Conservation (phyloP, 37 sponge, comb jelly and placozoan genomes). For the Sycon ciliatum region DNA sequence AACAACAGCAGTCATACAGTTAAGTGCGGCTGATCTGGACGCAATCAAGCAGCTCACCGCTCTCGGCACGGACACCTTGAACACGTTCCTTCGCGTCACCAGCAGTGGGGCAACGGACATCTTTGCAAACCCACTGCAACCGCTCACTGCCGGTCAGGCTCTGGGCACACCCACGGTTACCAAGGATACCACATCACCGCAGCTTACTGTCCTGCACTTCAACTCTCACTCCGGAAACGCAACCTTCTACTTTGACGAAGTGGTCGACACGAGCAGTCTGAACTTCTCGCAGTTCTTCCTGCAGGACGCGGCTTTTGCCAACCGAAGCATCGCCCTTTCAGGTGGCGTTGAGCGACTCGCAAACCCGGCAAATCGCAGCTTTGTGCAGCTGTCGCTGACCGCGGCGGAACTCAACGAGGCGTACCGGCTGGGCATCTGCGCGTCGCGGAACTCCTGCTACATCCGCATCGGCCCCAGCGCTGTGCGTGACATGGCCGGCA, state of each 20-base stretch:
- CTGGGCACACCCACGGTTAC: background rate
- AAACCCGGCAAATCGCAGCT: too few species aligned
- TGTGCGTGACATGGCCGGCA: constrained; percentile 54
- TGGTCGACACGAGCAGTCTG: constrained; percentile 34
- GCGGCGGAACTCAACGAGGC: constrained; percentile 47
- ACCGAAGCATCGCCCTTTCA: too few species aligned
- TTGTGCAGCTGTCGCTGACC: constrained; percentile 42
- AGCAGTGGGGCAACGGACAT: constrained; percentile 30
- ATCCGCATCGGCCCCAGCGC: constrained; percentile 38
- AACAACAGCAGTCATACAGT: too few species aligned
- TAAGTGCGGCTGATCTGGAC: background rate
- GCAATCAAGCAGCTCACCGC: background rate
- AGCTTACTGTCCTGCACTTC: constrained; percentile 36
- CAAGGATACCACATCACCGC: constrained; percentile 48
- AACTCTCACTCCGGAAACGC: constrained; percentile 53
- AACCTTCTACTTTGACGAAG: constrained; percentile 55
- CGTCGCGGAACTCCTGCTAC: constrained; percentile 32
- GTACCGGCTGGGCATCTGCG: background rate
- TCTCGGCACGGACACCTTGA: constrained; percentile 23
- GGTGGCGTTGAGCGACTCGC: too few species aligned
- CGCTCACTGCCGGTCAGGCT: constrained; percentile 32
- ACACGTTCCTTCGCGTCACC: constrained; percentile 29
- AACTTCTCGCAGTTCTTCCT: constrained; percentile 39
- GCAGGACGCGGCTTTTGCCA: too few species aligned
- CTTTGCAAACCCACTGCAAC: too few species aligned